Evolutionary conservation across 2,113 vertebrate genomes (phyloP).

Genomic region (Oriolus oriolus): DNA sequence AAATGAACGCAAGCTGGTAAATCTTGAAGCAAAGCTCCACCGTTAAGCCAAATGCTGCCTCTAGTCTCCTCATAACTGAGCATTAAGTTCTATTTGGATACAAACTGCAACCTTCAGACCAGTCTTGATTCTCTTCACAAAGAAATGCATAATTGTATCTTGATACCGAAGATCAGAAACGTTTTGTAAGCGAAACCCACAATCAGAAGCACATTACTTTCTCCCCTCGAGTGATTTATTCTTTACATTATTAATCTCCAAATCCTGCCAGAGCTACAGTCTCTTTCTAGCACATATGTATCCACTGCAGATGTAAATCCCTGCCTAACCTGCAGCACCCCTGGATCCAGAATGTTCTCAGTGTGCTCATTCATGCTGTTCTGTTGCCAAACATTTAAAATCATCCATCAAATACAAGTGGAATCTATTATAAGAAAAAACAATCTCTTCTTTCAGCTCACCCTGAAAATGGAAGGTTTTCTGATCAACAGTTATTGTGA

Average conservation of each 20-base stretch:
- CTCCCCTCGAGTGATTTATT: constrained; percentile 67
- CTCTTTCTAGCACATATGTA: constrained; percentile 68
- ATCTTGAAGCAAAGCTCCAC: constrained; percentile 76
- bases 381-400: constrained; percentile 66
- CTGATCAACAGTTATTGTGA: constrained; percentile 99
- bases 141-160: constrained; percentile 67
- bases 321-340: constrained; percentile 73
- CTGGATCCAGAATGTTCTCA: constrained; percentile 72
- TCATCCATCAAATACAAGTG: constrained; percentile 60
- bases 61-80: constrained; percentile 64
- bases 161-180: constrained; percentile 65
- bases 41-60: constrained; percentile 69
- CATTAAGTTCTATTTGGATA: constrained; percentile 64
- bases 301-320: constrained; percentile 73
- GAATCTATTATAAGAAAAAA: constrained; percentile 61
- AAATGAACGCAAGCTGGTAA: constrained; percentile 74
- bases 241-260: constrained; percentile 76
- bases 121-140: constrained; percentile 67
- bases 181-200: constrained; percentile 65
- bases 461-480: constrained; percentile 99
- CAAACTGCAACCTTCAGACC: constrained; percentile 65
- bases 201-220: constrained; percentile 67
- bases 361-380: constrained; percentile 61
- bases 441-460: constrained; percentile 79
- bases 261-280: constrained; percentile 67